Conservation (phyloP, 2,113 vertebrate species). For the Cyanoderma ruficeps region DNA sequence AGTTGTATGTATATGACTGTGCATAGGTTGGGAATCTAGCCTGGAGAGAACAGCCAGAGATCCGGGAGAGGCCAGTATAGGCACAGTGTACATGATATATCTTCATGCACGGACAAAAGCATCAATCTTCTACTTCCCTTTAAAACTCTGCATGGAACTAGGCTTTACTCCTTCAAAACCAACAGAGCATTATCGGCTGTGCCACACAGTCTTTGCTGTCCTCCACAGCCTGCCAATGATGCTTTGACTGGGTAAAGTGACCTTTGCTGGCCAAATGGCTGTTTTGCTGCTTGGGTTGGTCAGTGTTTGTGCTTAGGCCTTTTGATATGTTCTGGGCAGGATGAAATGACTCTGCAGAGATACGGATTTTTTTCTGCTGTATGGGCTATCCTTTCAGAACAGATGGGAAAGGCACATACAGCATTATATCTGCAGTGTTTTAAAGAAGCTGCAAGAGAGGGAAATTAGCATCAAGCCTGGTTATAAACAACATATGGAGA, state of each 20-base stretch:
- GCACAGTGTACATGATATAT: no score
- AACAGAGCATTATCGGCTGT: not conserved
- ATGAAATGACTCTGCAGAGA: not conserved
- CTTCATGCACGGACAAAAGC: not conserved
- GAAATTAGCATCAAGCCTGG: slow-evolving; percentile 2
- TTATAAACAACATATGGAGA: slow-evolving; percentile 38
- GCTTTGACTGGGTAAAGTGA: not conserved
- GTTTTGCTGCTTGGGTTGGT: not conserved
- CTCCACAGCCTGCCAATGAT: not conserved
- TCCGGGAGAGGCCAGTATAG: not conserved
- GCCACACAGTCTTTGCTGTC: not conserved
- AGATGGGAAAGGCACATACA: not conserved
- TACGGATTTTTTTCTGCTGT: not conserved
- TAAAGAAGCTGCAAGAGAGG: not conserved
- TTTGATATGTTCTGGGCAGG: not conserved
- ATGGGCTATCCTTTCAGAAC: not conserved
- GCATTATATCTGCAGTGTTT: not conserved
- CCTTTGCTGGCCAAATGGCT: not conserved
- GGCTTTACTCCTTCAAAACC: not conserved
- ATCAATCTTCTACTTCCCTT: not conserved
- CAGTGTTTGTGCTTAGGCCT: not conserved
- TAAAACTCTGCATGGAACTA: not conserved
- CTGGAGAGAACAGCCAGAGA: not conserved
- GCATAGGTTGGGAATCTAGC: not conserved
- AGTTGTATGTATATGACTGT: not conserved